These are phyloP conservation scores for Ursus arctos DNA, from an alignment of 2,113 vertebrate species.

Conservation along the genomic window DNA sequence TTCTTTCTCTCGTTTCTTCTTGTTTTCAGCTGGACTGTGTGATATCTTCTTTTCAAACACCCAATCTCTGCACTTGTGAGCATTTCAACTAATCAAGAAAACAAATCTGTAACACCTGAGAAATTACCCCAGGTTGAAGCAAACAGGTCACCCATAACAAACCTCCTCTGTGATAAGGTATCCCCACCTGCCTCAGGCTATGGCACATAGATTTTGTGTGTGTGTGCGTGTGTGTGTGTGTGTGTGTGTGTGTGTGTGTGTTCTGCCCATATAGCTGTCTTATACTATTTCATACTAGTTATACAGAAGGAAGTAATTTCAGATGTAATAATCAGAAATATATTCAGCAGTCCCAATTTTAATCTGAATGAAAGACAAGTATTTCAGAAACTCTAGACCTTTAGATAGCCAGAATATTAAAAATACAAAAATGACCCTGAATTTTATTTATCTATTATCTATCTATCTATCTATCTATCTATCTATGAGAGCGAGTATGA, in stretches of 20 bases:
- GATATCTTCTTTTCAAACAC: constrained; percentile 23
- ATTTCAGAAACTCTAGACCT: constrained; percentile 7
- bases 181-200: neutral
- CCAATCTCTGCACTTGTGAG: neutral
- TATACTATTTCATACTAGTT: neutral
- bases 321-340: constrained; percentile 12
- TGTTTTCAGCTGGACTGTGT: neutral
- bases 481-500: neutral
- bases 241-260: neutral
- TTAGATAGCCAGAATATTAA: constrained; percentile 21
- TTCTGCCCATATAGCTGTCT: neutral
- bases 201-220: neutral
- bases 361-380: constrained; percentile 19
- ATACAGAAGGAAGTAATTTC: constrained; percentile 39
- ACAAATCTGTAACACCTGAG: constrained; percentile 22
- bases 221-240: neutral
- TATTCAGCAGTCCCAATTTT: neutral
- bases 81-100: constrained; percentile 22
- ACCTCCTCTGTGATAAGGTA: neutral
- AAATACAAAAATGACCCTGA: neutral
- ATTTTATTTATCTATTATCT: neutral
- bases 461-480: too few species aligned
- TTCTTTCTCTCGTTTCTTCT: neutral
- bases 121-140: neutral
- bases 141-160: neutral